Base-by-base conservation (phyloP, 2,888 invertebrate genomes). In the Cryptus viduatorius region DNA sequence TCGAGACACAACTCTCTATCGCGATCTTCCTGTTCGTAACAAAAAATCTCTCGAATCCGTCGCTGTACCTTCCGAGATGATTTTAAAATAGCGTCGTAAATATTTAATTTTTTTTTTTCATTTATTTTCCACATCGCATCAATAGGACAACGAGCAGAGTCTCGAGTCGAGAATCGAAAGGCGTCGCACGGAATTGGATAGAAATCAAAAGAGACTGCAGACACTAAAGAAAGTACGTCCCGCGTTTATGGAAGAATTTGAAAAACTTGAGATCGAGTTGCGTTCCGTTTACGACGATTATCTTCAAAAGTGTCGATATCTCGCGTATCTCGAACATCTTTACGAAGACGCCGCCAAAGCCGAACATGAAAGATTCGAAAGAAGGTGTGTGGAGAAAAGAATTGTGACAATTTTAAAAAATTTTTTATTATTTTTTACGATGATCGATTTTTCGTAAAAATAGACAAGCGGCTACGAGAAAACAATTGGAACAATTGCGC, bases 161-260 rank as follows among this genome's bases (percentile, higher is more conserved):
- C 94, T 99, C 1, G 98, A 98, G 90, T 96, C 97, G 10, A 99
- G 99, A 95, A 96, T 99, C 81, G 98, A 99, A 92, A 96, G 99
- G 82, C 96, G 98, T 87, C 96, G 96, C 87, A 96, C 96, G 0
- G 99, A 99, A 92, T 95, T 99, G 87, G 98, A 98, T 89, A 95
- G 99, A 75, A 98, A 98, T 87, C 98, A 98, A 93, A 99, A 99
- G 94, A 95, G 99, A 48, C 94, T 99, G 67, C 97, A 98, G 90
- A 98, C 99, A 0, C 95, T 99, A 88, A 98, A 98, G 94, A 98
- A 98, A 95, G 98, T 99, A 86, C 96, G 98, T 72, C 99, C 99
- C 0, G 99, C 98, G 0, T 99, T 99, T 93, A 97, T 99, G 95
- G 98, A 98, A 89, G 99, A 99, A 94, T 98, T 98, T 93, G 98